Evolutionary conservation across 1,140 invertebrate species (phyloP).

Genomic region (Aphidius ervi): DNA sequence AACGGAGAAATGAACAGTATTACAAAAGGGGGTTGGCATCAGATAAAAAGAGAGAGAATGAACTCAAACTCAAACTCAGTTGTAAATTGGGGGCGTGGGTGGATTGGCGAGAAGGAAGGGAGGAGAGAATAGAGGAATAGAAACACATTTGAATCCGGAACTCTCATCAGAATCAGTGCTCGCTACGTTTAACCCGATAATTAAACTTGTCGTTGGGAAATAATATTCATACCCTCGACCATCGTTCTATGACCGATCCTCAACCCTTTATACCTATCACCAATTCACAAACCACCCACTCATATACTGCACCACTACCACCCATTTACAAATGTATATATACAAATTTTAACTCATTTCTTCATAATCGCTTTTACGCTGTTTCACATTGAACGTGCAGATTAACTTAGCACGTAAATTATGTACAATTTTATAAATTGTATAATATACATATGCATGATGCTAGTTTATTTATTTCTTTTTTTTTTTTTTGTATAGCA

Average conservation of each 20-base stretch:
- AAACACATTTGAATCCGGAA: slow-evolving; percentile 51
- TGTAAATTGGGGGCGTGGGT: slow-evolving; percentile 12
- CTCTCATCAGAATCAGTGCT: slow-evolving; percentile 54
- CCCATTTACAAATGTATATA: not conserved
- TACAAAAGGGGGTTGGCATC: slow-evolving; percentile 11
- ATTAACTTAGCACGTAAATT: too few species aligned
- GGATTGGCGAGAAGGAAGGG: slow-evolving; percentile 15
- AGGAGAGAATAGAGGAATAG: slow-evolving; percentile 7
- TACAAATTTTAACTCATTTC: too few species aligned
- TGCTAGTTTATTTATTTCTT: too few species aligned
- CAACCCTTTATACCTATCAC: not conserved
- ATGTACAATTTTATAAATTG: too few species aligned
- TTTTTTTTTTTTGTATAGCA: too few species aligned
- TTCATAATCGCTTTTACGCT: too few species aligned
- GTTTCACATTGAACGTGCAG: too few species aligned
- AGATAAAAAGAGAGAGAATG: slow-evolving; percentile 24
- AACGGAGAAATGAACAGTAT: slow-evolving; percentile 3
- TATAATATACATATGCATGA: too few species aligned
- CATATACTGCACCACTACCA: too few species aligned
- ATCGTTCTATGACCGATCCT: slow-evolving; percentile 2
- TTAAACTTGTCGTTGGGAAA: slow-evolving; percentile 40
- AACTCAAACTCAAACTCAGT: not conserved
- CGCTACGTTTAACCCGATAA: slow-evolving; percentile 55
- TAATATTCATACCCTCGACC: not conserved
- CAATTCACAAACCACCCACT: too few species aligned